Base-by-base conservation (phyloP, 2,113 vertebrate genomes). In the Aepyceros melampus region DNA sequence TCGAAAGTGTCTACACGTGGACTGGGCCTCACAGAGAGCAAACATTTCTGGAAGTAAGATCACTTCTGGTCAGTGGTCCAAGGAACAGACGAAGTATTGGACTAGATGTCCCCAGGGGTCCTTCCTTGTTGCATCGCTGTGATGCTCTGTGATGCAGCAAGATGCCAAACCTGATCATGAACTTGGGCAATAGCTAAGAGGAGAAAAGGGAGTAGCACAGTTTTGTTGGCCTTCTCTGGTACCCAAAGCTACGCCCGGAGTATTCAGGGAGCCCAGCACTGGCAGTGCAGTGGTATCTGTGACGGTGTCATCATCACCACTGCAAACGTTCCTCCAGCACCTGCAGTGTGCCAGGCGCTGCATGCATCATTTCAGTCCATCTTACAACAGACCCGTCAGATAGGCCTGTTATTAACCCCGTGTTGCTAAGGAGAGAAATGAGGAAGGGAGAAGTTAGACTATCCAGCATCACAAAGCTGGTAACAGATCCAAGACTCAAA, bases 281-380 rank as follows among this genome's bases (percentile, higher is more conserved):
- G 25, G 62, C 5, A 45, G 4, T 11, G 43, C 5, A 23, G 4
- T 2, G 29, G 21, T 3, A 14, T 6, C 58, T 27, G 25, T 14
- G 29, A 45, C 0, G 0, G 36, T 1, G 1, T 11, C 40, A 64
- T 5, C 27, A 5, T 16, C 17, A 1, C 16, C 11, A 23, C 1
- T 11, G 19, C 14, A 43, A 55, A 29, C 6, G 53, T 56, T 33
- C 49, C 82, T 67, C 31, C n/a, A 29, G 49, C 25, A 49, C 23
- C 51, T 27, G 8, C 4, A 8, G 29, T 14, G 36, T 17, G 6
- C 13, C 67, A 40, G 60, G 9, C 3, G 1, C 62, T 29, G 5
- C 36, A 29, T 16, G 5, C 10, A 17, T 33, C 47, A 19, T 29
- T 60, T 83, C 58, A 53, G 36, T 29, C 60, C 16, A 14, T 36